Conservation (phyloP, 2,888 invertebrate genomes). For the Stratiomys singularior region DNA sequence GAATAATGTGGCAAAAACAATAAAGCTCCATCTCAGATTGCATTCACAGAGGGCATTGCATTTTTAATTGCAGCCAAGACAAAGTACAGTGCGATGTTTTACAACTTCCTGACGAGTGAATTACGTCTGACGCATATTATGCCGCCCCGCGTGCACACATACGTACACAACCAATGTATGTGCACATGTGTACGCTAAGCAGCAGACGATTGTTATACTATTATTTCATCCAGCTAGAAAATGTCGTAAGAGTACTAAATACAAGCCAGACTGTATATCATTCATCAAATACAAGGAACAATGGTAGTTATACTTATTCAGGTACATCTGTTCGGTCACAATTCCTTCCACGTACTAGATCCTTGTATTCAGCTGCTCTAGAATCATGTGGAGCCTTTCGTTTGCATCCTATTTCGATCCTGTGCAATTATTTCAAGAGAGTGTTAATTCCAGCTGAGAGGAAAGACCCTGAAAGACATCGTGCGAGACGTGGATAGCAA, state of each 20-base stretch:
- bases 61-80: slow-evolving; percentile 32
- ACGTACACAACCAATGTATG: too few species aligned
- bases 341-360: background rate
- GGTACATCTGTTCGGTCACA: background rate
- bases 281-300: background rate
- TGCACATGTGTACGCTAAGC: too few species aligned
- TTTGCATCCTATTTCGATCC: background rate
- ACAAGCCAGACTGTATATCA: background rate
- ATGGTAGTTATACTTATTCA: background rate
- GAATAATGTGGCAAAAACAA: too few species aligned
- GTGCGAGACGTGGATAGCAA: background rate
- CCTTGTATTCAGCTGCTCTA: background rate
- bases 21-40: background rate
- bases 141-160: background rate
- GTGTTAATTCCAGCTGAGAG: background rate
- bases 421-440: background rate
- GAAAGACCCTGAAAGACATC: background rate
- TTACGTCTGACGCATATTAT: background rate
- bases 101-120: slow-evolving; percentile 4
- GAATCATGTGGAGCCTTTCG: background rate
- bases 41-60: slow-evolving; percentile 18
- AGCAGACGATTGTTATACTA: background rate
- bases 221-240: background rate
- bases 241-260: too few species aligned
- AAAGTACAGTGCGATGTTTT: background rate